Conservation (phyloP, 2,113 vertebrate species). For the Cottus gobio region DNA sequence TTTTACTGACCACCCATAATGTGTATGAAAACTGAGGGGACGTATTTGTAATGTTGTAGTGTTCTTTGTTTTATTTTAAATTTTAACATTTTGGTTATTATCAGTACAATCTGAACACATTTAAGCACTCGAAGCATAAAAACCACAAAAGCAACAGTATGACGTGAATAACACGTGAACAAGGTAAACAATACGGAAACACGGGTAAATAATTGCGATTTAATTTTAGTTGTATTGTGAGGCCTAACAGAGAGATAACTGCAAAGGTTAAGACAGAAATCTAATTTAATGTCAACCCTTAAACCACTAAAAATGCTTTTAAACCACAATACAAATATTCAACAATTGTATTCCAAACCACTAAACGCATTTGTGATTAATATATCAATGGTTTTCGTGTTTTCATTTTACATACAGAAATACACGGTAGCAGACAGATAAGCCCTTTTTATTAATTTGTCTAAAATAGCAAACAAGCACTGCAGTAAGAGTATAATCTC, state of each 20-base stretch:
- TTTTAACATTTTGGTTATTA: background rate
- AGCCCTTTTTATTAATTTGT: background rate
- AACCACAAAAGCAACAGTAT: background rate
- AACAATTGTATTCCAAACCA: background rate
- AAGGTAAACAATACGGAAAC: background rate
- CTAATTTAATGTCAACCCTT: background rate
- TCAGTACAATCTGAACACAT: background rate
- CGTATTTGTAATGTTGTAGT: background rate
- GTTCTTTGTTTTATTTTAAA: background rate
- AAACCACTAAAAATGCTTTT: background rate
- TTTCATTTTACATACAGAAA: constrained; percentile 5
- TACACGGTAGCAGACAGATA: background rate
- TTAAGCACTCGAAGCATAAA: background rate
- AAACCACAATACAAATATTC: background rate
- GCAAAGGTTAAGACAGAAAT: background rate
- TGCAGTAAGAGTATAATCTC: background rate
- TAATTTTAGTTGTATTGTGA: constrained; percentile 20
- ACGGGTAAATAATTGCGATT: background rate
- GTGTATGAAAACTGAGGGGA: constrained; percentile 30
- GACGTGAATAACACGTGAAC: background rate
- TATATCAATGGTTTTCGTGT: background rate
- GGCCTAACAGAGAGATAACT: constrained; percentile 16
- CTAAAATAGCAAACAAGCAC: background rate
- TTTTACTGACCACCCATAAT: constrained; percentile 87
- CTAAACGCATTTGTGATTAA: background rate